Base-by-base conservation (phyloP, 2,888 invertebrate genomes). In the Patella depressa region DNA sequence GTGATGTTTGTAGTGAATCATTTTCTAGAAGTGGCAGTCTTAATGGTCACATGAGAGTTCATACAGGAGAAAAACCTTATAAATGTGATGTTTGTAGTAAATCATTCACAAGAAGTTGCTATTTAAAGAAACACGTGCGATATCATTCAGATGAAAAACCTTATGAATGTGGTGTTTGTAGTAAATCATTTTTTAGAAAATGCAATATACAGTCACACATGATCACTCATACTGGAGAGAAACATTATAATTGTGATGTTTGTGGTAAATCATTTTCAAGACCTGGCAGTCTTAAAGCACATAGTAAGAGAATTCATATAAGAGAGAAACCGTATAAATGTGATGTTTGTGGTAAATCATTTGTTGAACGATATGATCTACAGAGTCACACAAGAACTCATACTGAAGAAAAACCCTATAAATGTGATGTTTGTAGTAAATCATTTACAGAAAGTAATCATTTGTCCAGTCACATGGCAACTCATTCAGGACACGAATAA, bases 261-360 rank as follows among this genome's bases (percentile, higher is more conserved):
- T 65, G 65, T 65, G 19, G 24, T 14, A 24, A 65, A 65, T 65
- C 19, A 19, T 65, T 65, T 19, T 14, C 65, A 5, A 65, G 65
- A 11, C 11, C 24, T n/a, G 12, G 65, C 24, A n/a, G 65, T 19
- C 12, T 65, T 19, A 11, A 65, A 5, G 7, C 65, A 19, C 65
- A 65, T 3, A 65, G 14, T 14, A 65, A 65, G 19, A 7, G 65
- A 65, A 24, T 65, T 19, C 65, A 65, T 19, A 12, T 3, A 19
- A 65, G 24, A 0, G 11, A 19, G n/a, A 65, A 19, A 65, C 11
- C 19, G 2, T 65, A 19, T 24, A 65, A 24, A 19, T 65, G 65
- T 65, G 65, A 65, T 65, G 65, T 65, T 65, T 65, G 65, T 65
- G 65, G 65, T 12, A 65, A 65, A 19, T 65, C 65, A 11, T 65